Evolutionary conservation across 2,888 invertebrate genomes (phyloP).

Genomic region (Netelia inedita): DNA sequence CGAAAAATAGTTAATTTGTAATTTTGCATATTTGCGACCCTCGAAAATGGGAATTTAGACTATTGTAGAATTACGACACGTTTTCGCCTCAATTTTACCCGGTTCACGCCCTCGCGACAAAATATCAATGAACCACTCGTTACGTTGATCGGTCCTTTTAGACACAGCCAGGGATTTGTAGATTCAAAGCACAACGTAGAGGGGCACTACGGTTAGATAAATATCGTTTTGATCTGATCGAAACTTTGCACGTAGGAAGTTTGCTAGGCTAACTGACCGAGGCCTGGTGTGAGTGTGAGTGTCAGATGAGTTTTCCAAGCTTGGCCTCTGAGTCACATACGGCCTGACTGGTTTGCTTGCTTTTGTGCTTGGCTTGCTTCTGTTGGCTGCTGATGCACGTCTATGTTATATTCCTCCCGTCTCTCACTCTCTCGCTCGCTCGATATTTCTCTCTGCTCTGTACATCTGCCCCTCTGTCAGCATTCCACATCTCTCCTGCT

Average conservation of each 20-base stretch:
- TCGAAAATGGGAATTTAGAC: too few relatives aligned
- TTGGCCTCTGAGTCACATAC: conserved; percentile 38
- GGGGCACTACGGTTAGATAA: conserved; percentile 21
- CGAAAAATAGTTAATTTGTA: not conserved
- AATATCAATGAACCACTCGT: not conserved
- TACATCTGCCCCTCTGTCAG: not conserved
- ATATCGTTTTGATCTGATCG: conserved; percentile 64
- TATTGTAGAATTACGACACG: too few relatives aligned
- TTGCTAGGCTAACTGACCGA: conserved; percentile 58
- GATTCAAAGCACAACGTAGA: not conserved
- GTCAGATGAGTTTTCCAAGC: conserved; percentile 48
- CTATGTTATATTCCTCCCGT: conserved; percentile 49
- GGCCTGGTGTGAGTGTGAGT: conserved; percentile 31
- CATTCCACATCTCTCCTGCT: conserved; percentile 37
- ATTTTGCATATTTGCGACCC: too few relatives aligned
- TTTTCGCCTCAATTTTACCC: too few relatives aligned
- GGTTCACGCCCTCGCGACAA: too few relatives aligned
- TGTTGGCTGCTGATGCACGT: conserved; percentile 50
- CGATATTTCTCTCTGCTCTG: conserved; percentile 7
- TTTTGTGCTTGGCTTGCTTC: conserved; percentile 41
- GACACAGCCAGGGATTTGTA: conserved; percentile 17
- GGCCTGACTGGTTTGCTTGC: conserved; percentile 41
- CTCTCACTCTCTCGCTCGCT: not conserved
- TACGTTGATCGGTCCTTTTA: conserved; percentile 9
- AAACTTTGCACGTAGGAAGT: conserved; percentile 51